Evolutionary conservation across 2,797 vertebrate genomes (phyloP), one percentile per base, ranked within the genome.

Genomic region (Oryzias dopingdopingensis): DNA sequence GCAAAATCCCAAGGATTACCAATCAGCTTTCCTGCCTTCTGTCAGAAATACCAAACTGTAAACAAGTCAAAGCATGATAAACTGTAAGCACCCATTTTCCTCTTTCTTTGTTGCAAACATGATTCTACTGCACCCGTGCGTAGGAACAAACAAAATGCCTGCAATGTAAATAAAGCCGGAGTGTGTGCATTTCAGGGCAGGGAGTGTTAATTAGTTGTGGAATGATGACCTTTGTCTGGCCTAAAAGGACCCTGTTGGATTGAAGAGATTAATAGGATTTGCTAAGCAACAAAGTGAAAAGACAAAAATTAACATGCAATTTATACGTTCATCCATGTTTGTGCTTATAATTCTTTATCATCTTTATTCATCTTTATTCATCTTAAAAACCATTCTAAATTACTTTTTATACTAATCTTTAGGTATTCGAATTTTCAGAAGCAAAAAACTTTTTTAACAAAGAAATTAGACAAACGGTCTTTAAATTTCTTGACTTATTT

Each of bases 51-150:
- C 81, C 76, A 69, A 79, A 84, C 70, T 71, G 81, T 83, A 88
- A 88, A 86, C 79, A 84, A 81, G 82, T 86, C 80, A 79, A 88
- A 82, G 73, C 85, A 81, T 82, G 85, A 88, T 77, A 37, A 26
- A 37, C 32, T 2, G 74, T 79, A 81, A 82, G 77, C 60, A 72
- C 68, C 68, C 65, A 70, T 85, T 81, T 81, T 62, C 56, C 58
- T 57, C 59, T 42, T 6, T 45, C 53, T 63, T 70, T 49, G 48
- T 51, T 49, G 47, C 67, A 71, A 51, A 72, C 24, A 26, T 72
- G 56, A 67, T 75, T 75, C 69, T 72, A 48, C 55, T 70, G 59
- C 60, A 58, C 43, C 52, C 17, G 29, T 32, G 29, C 32, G 32
- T 37, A 37, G 32, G 32, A 37, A 37, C 32, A 13, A 37, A 37